Evolutionary conservation across 2,113 vertebrate genomes (phyloP).

Genomic region (Myotis brandtii): DNA sequence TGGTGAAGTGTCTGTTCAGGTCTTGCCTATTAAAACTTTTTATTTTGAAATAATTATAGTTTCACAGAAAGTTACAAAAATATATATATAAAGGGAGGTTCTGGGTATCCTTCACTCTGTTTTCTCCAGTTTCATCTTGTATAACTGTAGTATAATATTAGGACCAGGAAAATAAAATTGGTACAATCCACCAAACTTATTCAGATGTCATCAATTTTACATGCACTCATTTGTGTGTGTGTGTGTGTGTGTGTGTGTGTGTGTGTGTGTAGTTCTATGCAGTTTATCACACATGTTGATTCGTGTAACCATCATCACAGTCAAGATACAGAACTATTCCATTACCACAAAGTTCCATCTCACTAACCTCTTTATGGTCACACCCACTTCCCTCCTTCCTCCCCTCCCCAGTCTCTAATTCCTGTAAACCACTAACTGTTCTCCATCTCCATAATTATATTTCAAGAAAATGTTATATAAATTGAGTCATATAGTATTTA

Average conservation of each 20-base stretch:
- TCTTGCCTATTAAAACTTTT: neutral
- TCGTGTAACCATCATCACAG: neutral
- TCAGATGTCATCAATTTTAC: neutral
- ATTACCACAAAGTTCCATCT: slow-evolving; percentile 47
- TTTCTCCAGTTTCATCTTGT: neutral
- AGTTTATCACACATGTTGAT: neutral
- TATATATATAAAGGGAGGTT: neutral
- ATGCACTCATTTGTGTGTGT: neutral
- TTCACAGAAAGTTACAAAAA: slow-evolving; percentile 12
- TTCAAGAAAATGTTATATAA: slow-evolving; percentile 52
- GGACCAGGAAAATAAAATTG: slow-evolving; percentile 8
- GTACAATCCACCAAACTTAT: neutral
- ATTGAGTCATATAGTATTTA: slow-evolving; percentile 17
- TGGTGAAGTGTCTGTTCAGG: neutral
- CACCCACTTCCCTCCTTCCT: neutral
- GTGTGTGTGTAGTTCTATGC: neutral
- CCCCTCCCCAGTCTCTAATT: neutral
- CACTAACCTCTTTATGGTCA: neutral
- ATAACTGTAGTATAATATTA: neutral
- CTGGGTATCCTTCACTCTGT: neutral
- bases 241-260: neutral
- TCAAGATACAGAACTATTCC: slow-evolving; percentile 41
- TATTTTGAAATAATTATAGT: slow-evolving; percentile 7
- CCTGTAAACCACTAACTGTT: slow-evolving; percentile 19
- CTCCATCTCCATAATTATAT: slow-evolving; percentile 23